Evolutionary conservation across 2,113 vertebrate species (phyloP), one percentile per base, ranked within the genome.

Genomic region (Eidolon helvum): DNA sequence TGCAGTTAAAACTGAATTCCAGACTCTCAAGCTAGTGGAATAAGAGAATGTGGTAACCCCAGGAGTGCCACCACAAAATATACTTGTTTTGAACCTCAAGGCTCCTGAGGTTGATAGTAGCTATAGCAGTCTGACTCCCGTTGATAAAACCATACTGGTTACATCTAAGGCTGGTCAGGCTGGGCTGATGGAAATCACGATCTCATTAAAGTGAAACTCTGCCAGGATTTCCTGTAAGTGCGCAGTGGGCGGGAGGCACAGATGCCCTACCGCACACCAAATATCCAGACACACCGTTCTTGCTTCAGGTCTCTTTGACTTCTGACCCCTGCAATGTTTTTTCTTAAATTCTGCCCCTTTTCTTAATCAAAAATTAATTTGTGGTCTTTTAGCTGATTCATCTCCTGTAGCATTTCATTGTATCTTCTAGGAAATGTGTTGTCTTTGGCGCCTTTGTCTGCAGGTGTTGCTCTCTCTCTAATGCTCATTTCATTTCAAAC

Each of bases 181-280:
- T 24, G 85, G 30, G n/a, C n/a, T 26, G 38, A 21, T 53, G 61
- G 87, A 63, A 89, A 75, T 68, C 28, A 85, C 43, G 30, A 79
- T 75, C 82, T 55, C 68, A 28, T 94, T 74, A 78, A 38, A 61
- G 79, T 0, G 0, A 65, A 86, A 14, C 38, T 63, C 22, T 28
- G 15, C 50, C 11, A 28, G 59, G 24, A 16, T 59, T 90, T 79
- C 40, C 30, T 55, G 30, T 91, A 7, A 35, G 28, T 16, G 30
- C 45, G 40, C 22, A 0, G 8, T 14, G 59, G 88, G 12, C 43
- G 50, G 35, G 35, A 48, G 80, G 14, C 11, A 0, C 12, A 2
- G 19, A 19, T 7, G 2, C 3, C 38, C n/a, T 4, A 2, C 9
- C 0, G 57, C 14, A 4, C 1, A 48, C 16, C 18, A 0, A 1